Percentiles rank a stretch among this genome's conserved stretches.
These are phyloP conservation scores for Sitophilus oryzae DNA, from an alignment of 1,140 invertebrate genomes.

Conservation along the genomic window DNA sequence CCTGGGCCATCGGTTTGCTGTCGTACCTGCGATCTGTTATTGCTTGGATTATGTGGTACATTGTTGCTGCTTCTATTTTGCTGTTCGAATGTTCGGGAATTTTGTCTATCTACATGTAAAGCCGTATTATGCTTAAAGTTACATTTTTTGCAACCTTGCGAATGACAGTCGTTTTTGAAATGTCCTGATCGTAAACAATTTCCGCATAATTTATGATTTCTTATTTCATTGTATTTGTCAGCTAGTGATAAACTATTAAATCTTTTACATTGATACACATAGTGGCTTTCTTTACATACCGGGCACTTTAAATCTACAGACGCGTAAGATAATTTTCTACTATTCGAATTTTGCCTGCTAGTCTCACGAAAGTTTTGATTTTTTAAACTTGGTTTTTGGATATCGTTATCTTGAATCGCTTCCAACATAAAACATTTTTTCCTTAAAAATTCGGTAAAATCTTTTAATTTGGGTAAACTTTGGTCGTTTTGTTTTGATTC, in stretches of 20 bases:
- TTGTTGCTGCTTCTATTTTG: neutral
- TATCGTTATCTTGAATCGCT: neutral
- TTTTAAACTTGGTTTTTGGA: neutral
- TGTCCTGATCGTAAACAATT: conserved; percentile 15
- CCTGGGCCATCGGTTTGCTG: too few species aligned
- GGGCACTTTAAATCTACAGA: too few species aligned
- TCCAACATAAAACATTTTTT: conserved; percentile 12
- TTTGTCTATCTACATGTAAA: conserved; percentile 11
- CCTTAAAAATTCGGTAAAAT: conserved; percentile 13
- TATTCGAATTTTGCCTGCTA: neutral
- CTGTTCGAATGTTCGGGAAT: neutral
- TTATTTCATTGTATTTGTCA: conserved; percentile 1
- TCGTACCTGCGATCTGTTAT: neutral
- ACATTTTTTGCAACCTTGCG: too few species aligned
- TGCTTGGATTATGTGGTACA: neutral
- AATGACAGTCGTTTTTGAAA: too few species aligned
- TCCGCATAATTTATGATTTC: neutral
- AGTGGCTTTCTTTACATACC: conserved; percentile 4
- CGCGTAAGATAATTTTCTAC: too few species aligned
- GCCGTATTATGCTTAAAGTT: conserved; percentile 23
- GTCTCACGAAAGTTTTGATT: neutral
- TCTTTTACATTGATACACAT: conserved; percentile 2
- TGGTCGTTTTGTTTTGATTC: conserved; percentile 8
- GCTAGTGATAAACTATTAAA: neutral
- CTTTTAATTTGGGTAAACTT: conserved; percentile 2